Base-by-base conservation (phyloP, 1,140 invertebrate genomes). In the Bombus impatiens region DNA sequence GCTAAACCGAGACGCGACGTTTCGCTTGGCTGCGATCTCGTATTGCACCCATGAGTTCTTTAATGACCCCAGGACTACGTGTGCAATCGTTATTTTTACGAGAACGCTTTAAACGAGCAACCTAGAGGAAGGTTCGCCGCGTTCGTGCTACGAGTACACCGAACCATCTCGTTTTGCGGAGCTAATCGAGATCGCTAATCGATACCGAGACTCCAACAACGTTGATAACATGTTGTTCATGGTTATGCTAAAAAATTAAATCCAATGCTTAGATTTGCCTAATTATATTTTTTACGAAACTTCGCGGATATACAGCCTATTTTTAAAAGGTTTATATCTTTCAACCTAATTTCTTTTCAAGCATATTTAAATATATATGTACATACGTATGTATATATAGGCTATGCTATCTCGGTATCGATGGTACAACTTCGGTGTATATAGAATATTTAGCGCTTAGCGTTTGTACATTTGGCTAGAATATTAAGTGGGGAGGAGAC, bases 61-160 rank as follows among this genome's bases (percentile, higher is more conserved):
- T 93, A 94, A 94, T 93, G 91, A 93, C 79, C 89, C 71, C 86
- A 82, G 81, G 87, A 77, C 84, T 93, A 92, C 89, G 89, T 81
- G 92, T 81, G 83, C 85, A 88, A 90, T 93, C 91, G 91, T 94
- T 93, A 94, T 92, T 94, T 93, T 94, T 93, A 93, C 89, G 93
- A 90, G 89, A 53, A 65, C 86, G 65, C 59, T 70, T 78, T 86
- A 57, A 82, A 83, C 82, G 76, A 87, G 25, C 87, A 40, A 84
- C 70, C 74, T 65, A 53, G 42, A 82, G 65, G 28, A 53, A 40
- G 53, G n/a, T 6, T 28, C 6, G 67, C 59, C 6, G 67, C 59
- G 35, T 42, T 59, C 72, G 78, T 78, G 53, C 22, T 15, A 32
- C n/a, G 13, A 28, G 68, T 78, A 78, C 32, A 53, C 70, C 70